These are phyloP conservation scores for Terebella lapidaria DNA, from an alignment of 2,888 invertebrate genomes.

Conservation along the genomic window DNA sequence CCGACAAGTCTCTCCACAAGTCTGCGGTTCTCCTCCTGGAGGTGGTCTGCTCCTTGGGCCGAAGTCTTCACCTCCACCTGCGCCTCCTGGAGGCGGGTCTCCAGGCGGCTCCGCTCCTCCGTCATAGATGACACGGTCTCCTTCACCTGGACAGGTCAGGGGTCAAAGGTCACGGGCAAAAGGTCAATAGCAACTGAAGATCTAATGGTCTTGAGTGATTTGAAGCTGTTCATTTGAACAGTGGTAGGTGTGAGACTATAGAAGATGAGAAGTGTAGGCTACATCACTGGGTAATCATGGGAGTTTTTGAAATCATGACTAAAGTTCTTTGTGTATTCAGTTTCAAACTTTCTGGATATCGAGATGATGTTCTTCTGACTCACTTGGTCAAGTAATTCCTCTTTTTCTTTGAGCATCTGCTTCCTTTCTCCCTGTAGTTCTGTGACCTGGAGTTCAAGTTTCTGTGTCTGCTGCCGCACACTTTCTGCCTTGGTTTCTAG, in stretches of 20 bases:
- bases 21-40: slow-evolving; percentile 41
- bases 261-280: too few species aligned
- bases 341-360: too few species aligned
- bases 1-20: slow-evolving; percentile 37
- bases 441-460: slow-evolving; percentile 3
- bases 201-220: too few species aligned
- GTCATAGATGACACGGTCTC: slow-evolving; percentile 43
- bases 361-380: too few species aligned
- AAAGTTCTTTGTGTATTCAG: too few species aligned
- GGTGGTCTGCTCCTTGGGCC: slow-evolving; percentile 27
- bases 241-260: too few species aligned
- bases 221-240: too few species aligned
- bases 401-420: slow-evolving; percentile 37
- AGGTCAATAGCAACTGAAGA: too few species aligned
- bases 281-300: too few species aligned
- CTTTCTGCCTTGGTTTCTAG: background rate
- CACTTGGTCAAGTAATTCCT: slow-evolving; percentile 44
- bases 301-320: too few species aligned
- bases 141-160: slow-evolving; percentile 37
- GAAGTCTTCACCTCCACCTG: slow-evolving; percentile 36
- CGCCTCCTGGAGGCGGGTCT: slow-evolving; percentile 35
- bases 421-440: slow-evolving; percentile 11
- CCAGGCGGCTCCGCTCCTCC: slow-evolving; percentile 36
- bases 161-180: background rate
- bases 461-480: slow-evolving; percentile 1